phyloP scores from a whole-genome alignment of 2,113 vertebrate genomes.

The Pluvianellus socialis region DNA sequence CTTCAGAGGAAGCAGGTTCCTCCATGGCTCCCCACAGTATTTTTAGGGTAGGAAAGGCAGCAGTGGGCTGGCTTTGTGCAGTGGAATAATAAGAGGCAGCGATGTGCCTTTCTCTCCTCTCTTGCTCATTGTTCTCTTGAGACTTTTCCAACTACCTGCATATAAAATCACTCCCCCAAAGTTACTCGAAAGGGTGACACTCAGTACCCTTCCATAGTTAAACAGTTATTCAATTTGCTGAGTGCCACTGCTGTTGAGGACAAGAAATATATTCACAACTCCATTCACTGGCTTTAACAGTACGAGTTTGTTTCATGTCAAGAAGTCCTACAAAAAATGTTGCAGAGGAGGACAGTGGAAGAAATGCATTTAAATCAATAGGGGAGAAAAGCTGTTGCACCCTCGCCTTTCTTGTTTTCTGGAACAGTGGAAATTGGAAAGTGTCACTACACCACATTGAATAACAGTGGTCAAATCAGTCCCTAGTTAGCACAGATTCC shows the following conservation, averaged over 20 bases:
- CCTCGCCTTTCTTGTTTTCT: not conserved
- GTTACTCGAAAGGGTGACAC: not conserved
- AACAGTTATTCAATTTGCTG: conserved; percentile 26
- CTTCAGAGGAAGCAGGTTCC: not conserved
- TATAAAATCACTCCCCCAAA: conserved; percentile 12
- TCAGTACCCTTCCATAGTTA: conserved; percentile 3
- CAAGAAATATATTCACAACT: conserved; percentile 29
- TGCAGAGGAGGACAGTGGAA: not conserved
- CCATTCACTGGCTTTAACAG: conserved; percentile 15
- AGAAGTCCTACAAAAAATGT: conserved; percentile 17
- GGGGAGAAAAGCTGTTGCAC: not conserved
- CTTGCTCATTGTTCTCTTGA: not conserved
- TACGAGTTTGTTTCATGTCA: conserved; percentile 10
- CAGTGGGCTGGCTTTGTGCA: not conserved
- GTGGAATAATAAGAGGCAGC: not conserved
- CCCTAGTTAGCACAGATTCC: not conserved
- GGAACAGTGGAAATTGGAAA: not conserved
- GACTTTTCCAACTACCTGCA: not conserved
- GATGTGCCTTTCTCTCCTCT: not conserved
- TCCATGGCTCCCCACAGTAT: not conserved
- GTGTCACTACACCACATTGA: not conserved
- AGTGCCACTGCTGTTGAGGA: conserved; percentile 41
- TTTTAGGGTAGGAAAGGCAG: not conserved
- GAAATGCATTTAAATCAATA: conserved; percentile 25
- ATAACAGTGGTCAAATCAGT: not conserved